These are phyloP conservation scores for Nomada flava DNA, from an alignment of 2,888 invertebrate species.

Conservation along the genomic window DNA sequence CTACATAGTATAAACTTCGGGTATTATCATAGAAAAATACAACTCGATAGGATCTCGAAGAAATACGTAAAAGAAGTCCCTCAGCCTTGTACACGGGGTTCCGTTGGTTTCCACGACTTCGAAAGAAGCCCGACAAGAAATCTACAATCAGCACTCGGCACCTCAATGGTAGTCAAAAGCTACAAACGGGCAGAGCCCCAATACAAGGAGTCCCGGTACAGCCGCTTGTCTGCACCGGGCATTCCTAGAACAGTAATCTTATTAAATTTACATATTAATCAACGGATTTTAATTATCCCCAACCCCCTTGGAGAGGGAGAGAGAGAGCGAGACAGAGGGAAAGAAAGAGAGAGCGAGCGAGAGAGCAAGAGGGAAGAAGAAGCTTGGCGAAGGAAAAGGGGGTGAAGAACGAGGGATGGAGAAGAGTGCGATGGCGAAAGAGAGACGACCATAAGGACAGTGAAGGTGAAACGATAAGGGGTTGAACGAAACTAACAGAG, in stretches of 20 bases:
- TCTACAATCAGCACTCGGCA: conserved; percentile 51
- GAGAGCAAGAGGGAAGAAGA: conserved; percentile 54
- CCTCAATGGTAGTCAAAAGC: conserved; percentile 73
- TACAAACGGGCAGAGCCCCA: conserved; percentile 65
- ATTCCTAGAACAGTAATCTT: conserved; percentile 98
- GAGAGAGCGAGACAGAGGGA: conserved; percentile 36
- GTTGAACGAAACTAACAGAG: conserved; percentile 61
- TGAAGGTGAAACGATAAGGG: conserved; percentile 63
- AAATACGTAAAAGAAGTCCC: conserved; percentile 8
- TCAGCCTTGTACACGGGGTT: conserved; percentile 44
- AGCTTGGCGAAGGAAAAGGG: conserved; percentile 48
- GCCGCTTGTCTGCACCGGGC: conserved; percentile 84
- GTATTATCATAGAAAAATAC: background rate
- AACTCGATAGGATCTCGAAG: background rate
- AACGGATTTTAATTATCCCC: conserved; percentile 98
- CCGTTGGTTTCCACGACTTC: conserved; percentile 2
- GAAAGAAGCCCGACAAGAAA: conserved; percentile 57
- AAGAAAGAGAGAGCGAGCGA: background rate
- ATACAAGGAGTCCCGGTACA: conserved; percentile 73
- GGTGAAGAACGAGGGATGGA: conserved; percentile 51
- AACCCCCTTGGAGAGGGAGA: conserved; percentile 84
- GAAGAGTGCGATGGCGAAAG: conserved; percentile 68
- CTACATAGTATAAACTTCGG: too few species aligned
- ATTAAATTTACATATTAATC: conserved; percentile 99
- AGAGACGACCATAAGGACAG: conserved; percentile 59